Evolutionary conservation across 2,797 vertebrate species (phyloP).

Genomic region (Trachurus trachurus): DNA sequence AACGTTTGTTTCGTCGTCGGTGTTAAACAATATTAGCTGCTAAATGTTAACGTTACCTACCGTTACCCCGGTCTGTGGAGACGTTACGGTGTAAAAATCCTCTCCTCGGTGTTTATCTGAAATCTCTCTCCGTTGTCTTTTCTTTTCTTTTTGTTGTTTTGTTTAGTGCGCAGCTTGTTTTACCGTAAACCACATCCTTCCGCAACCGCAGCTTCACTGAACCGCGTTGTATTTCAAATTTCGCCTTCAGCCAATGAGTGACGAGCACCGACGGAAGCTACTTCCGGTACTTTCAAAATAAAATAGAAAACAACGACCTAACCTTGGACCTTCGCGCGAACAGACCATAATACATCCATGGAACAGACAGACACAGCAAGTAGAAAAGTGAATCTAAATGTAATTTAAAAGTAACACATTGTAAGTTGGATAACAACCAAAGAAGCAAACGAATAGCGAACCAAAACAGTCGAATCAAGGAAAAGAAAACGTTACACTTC

Average conservation of each 20-base stretch:
- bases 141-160: not conserved
- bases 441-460: not conserved
- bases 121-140: not conserved
- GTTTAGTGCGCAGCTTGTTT: not conserved
- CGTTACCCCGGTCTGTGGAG: not conserved
- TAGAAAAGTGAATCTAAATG: accelerated
- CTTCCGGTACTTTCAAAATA: conserved; percentile 59
- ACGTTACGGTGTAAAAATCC: not conserved
- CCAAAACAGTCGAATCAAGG: accelerated
- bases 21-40: not conserved
- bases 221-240: conserved; percentile 86
- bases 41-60: conserved; percentile 19
- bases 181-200: conserved; percentile 19
- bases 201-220: not conserved
- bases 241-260: conserved; percentile 82
- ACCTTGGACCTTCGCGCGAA: not conserved
- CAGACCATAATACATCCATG: too few relatives aligned
- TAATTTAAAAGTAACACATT: accelerated
- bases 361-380: too few relatives aligned
- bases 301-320: not conserved
- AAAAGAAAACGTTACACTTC: not conserved
- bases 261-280: not conserved
- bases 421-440: accelerated
- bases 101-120: not conserved
- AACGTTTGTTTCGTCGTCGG: not conserved